phyloP scores from a whole-genome alignment of 2,113 vertebrate genomes.

The Nasalis larvatus region DNA sequence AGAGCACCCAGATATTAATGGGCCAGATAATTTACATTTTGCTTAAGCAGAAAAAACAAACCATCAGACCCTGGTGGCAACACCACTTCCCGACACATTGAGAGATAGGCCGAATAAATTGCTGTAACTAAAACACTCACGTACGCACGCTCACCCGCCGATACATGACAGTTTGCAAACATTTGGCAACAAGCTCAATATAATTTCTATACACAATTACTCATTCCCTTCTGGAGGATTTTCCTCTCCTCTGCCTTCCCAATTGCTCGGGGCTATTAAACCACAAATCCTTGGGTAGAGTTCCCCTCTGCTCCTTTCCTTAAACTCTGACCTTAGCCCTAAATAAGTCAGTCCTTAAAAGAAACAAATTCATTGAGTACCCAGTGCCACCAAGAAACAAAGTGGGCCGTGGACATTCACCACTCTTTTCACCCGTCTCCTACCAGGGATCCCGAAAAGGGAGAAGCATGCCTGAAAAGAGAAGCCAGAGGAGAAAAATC shows the following conservation, averaged over 20 bases:
- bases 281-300: constrained; percentile 60
- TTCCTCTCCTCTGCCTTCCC: not conserved
- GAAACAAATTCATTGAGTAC: not conserved
- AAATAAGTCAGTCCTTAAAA: not conserved
- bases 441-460: not conserved
- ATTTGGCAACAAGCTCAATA: not conserved
- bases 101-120: constrained; percentile 63
- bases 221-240: constrained; percentile 27
- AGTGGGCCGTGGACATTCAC: not conserved
- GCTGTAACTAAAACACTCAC: not conserved
- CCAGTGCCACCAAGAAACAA: not conserved
- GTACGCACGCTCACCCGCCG: rapidly evolving
- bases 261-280: constrained; percentile 46
- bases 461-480: not conserved
- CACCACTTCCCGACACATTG: constrained; percentile 56
- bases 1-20: constrained; percentile 75
- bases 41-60: constrained; percentile 76
- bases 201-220: constrained; percentile 52
- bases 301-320: constrained; percentile 50
- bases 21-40: constrained; percentile 76
- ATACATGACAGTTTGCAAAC: not conserved
- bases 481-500: not conserved
- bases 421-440: not conserved
- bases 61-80: not conserved
- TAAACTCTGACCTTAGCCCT: constrained; percentile 14